Evolutionary conservation across 1,140 invertebrate species (phyloP).

Genomic region (Drosophila asahinai): DNA sequence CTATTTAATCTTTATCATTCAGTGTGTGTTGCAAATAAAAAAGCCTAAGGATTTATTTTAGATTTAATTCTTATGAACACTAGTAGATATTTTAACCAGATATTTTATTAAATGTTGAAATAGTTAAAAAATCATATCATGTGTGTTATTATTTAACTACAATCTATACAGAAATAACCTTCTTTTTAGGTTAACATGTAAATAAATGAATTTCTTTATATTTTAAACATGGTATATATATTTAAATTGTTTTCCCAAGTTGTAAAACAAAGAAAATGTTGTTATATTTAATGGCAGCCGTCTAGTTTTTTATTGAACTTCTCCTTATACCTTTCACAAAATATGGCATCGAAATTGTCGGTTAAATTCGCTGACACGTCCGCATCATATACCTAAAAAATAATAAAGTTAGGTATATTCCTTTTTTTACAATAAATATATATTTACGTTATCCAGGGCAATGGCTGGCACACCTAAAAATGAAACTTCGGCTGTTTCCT

Average conservation of each 20-base stretch:
- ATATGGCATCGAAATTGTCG: constrained; percentile 47
- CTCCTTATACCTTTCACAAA: constrained; percentile 54
- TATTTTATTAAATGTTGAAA: neutral
- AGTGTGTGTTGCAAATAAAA: neutral
- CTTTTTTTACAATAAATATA: neutral
- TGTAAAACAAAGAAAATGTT: too few relatives aligned
- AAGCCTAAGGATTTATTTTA: too few relatives aligned
- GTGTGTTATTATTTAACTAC: too few relatives aligned
- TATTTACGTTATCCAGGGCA: constrained; percentile 55
- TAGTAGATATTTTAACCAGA: too few relatives aligned
- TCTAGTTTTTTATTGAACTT: constrained; percentile 52
- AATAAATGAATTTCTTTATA: too few relatives aligned
- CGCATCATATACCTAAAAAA: constrained; percentile 29
- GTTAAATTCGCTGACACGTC: constrained; percentile 27
- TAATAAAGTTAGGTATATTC: neutral
- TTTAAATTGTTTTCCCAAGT: neutral
- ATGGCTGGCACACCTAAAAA: constrained; percentile 54
- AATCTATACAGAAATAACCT: too few relatives aligned
- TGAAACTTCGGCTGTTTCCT: constrained; percentile 21
- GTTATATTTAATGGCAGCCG: constrained; percentile 13
- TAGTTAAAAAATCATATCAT: neutral
- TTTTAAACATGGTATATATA: too few relatives aligned
- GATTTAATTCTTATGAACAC: too few relatives aligned
- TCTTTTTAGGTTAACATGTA: neutral
- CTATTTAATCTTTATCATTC: neutral